phyloP scores from a whole-genome alignment of 1,140 invertebrate species.

The Ceratina japonica region DNA sequence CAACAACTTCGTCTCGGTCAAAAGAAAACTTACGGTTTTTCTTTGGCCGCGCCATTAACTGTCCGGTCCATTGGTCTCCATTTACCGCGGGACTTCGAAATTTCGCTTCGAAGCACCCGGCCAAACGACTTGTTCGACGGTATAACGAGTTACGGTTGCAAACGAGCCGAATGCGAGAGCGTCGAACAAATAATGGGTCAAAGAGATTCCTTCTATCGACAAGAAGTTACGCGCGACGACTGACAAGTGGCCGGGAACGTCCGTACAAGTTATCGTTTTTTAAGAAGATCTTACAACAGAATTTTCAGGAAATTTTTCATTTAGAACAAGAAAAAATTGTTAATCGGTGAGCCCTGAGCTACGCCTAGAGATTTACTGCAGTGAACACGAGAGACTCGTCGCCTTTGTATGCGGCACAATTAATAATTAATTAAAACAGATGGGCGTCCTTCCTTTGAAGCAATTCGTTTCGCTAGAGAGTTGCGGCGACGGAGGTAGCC shows the following conservation, averaged over 20 bases:
- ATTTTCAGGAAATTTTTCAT: conserved; percentile 20
- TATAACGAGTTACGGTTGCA: neutral
- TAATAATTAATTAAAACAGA: conserved; percentile 70
- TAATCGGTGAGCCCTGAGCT: too few relatives aligned
- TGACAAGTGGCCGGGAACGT: conserved; percentile 24
- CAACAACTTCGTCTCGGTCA: conserved; percentile 12
- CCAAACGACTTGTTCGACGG: neutral
- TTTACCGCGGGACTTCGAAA: neutral
- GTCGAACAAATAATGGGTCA: too few relatives aligned
- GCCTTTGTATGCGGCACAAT: conserved; percentile 64
- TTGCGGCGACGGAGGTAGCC: too few relatives aligned
- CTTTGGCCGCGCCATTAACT: neutral
- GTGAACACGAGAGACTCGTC: conserved; percentile 16
- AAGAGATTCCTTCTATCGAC: too few relatives aligned
- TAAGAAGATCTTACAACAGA: neutral
- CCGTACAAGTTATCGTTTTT: neutral
- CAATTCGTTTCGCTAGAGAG: conserved; percentile 6
- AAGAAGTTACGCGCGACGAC: neutral
- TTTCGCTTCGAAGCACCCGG: neutral
- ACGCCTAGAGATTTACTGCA: conserved; percentile 11
- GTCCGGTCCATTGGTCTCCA: neutral
- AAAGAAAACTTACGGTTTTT: neutral
- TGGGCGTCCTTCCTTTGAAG: conserved; percentile 34
- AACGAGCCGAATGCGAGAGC: neutral
- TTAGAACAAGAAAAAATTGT: neutral